These are phyloP conservation scores for Otolemur crassicaudatus DNA, from an alignment of 2,797 vertebrate genomes.

Conservation along the genomic window DNA sequence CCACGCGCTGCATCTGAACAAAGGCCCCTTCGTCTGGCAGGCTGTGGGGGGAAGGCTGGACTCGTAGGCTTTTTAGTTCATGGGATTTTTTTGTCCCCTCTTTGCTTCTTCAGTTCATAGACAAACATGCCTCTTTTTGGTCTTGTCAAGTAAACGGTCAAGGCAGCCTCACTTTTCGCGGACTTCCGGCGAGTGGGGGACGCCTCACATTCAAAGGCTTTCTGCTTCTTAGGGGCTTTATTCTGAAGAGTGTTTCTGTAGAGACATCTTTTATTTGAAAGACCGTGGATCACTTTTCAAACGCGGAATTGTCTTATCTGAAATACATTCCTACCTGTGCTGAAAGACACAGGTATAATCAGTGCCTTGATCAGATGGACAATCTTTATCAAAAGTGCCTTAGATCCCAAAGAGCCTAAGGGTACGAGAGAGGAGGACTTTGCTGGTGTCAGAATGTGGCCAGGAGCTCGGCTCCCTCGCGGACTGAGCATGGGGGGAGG, in stretches of 20 bases:
- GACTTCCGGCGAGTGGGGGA: constrained; percentile 53
- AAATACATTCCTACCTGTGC: constrained; percentile 79
- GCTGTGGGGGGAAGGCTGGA: background rate
- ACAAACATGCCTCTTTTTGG: constrained; percentile 55
- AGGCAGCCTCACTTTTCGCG: constrained; percentile 12
- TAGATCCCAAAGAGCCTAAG: constrained; percentile 72
- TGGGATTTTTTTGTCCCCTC: background rate
- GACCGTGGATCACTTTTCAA: constrained; percentile 82
- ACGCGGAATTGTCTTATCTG: constrained; percentile 80
- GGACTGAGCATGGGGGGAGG: constrained; percentile 1
- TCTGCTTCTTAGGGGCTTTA: constrained; percentile 68
- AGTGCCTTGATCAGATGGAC: constrained; percentile 75
- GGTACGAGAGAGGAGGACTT: constrained; percentile 47
- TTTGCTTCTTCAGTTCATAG: constrained; percentile 52
- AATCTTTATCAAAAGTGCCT: constrained; percentile 77
- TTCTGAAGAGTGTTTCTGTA: constrained; percentile 77
- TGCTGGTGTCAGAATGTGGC: constrained; percentile 48
- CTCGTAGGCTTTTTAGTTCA: constrained; percentile 34
- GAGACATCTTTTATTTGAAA: constrained; percentile 79
- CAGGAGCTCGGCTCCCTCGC: background rate
- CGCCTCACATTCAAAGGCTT: constrained; percentile 71
- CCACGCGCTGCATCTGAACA: background rate
- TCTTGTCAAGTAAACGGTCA: constrained; percentile 50
- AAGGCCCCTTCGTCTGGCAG: background rate
- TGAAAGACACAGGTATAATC: constrained; percentile 80